Evolutionary conservation across 2,113 vertebrate genomes (phyloP).

Genomic region (Apodemus speciosus): DNA sequence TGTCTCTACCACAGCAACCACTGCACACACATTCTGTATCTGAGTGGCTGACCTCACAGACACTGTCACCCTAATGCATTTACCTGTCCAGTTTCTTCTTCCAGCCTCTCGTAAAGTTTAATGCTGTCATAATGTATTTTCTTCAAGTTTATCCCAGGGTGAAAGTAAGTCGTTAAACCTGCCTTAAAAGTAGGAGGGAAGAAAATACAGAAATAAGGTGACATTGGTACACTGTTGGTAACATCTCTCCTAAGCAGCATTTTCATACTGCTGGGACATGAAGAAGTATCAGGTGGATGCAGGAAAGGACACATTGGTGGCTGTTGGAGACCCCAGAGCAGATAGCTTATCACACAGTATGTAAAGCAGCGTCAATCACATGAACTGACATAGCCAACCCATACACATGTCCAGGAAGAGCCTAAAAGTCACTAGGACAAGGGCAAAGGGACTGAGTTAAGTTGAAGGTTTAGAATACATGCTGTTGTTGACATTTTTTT

Average conservation of each 20-base stretch:
- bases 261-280: neutral
- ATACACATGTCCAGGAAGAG: neutral
- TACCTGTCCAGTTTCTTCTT: slow-evolving; percentile 98
- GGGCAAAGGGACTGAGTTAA: neutral
- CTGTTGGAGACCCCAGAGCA: neutral
- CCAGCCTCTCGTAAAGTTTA: slow-evolving; percentile 94
- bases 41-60: neutral
- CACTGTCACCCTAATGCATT: slow-evolving; percentile 30
- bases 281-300: neutral
- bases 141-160: slow-evolving; percentile 98
- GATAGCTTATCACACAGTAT: neutral
- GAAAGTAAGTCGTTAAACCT: slow-evolving; percentile 97
- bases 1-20: neutral
- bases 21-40: neutral
- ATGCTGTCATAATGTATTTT: slow-evolving; percentile 97
- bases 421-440: neutral
- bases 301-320: neutral
- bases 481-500: neutral
- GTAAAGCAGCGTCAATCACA: neutral
- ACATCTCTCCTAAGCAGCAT: neutral
- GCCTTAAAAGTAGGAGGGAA: slow-evolving; percentile 86
- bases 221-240: neutral
- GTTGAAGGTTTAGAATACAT: neutral
- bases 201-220: slow-evolving; percentile 3
- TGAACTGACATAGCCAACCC: neutral